Evolutionary conservation across 2,888 invertebrate species (phyloP).

Genomic region (Plusia festucae): DNA sequence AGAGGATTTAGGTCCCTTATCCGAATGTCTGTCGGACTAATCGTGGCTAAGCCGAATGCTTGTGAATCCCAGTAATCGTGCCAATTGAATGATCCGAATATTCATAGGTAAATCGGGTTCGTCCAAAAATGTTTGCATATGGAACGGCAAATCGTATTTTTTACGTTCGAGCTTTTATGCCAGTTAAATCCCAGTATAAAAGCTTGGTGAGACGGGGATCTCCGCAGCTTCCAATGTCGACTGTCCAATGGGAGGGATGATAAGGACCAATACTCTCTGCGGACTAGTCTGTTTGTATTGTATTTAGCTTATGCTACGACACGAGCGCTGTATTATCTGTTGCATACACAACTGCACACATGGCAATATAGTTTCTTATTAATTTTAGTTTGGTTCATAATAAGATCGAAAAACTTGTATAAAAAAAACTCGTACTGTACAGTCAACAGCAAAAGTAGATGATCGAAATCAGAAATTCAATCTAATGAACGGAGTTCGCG

Average conservation of each 20-base stretch:
- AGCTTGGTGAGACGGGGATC: constrained; percentile 48
- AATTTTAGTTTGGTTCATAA: not conserved
- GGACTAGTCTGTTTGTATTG: constrained; percentile 48
- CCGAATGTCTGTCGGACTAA: constrained; percentile 49
- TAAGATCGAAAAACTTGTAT: too few relatives aligned
- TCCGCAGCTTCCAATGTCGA: constrained; percentile 39
- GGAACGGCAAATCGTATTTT: constrained; percentile 46
- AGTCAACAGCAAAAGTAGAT: too few relatives aligned
- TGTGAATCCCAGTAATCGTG: constrained; percentile 47
- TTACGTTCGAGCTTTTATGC: constrained; percentile 44
- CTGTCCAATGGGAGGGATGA: constrained; percentile 55
- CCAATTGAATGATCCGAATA: constrained; percentile 46
- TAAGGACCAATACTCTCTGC: constrained; percentile 57
- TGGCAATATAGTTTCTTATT: not conserved
- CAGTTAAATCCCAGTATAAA: constrained; percentile 54
- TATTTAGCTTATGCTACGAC: constrained; percentile 54
- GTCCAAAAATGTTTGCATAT: constrained; percentile 47
- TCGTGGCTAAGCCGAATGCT: constrained; percentile 42
- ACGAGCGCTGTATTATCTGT: constrained; percentile 33
- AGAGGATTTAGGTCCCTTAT: constrained; percentile 52
- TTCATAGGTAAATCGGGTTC: constrained; percentile 49
- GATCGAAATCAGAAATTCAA: too few relatives aligned
- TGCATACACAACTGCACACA: not conserved
- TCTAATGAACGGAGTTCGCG: too few relatives aligned
- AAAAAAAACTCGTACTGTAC: too few relatives aligned